Evolutionary conservation across 1,140 invertebrate species (phyloP), one percentile per base, ranked within the genome.

Genomic region (Holotrichia oblita): DNA sequence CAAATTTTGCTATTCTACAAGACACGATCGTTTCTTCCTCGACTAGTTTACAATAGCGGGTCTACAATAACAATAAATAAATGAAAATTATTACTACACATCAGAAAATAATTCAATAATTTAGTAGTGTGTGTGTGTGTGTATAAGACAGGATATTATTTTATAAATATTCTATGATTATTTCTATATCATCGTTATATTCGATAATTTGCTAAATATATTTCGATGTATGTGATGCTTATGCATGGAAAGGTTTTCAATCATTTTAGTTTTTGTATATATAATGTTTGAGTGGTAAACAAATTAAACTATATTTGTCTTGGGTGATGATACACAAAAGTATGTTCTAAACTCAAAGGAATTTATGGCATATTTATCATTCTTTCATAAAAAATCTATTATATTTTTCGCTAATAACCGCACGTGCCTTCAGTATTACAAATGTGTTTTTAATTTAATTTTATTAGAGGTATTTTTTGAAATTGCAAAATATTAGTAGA

Each of bases 181-280:
- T 12, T 55, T 55, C n/a, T 14, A 55, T 55, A 55, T 55, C 6
- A 55, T 55, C 44, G 59, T 64, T 69, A 69, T 69, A 69, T 69
- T 69, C 61, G 27, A 69, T 69, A 69, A 69, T 69, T 69, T 69
- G 61, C 61, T 69, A 69, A 69, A 69, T 27, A 69, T 69, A 69
- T 69, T 69, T 69, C 61, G 61, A 69, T 69, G 61, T 69, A 69
- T 69, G 61, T 69, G 61, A 34, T 69, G 61, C 61, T 69, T 69
- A 69, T 69, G 61, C 61, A 69, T 69, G 61, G 61, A 69, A 69
- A 69, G 17, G 61, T 69, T 22, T 17, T 27, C 22, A 22, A 64
- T 12, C 22, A 69, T 34, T 24, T 69, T 69, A 20, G 22, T 69
- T 69, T 69, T 69, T 69, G 61, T 69, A 69, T 69, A 48, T 48